Conservation (phyloP, 2,888 invertebrate species). For the Cryptosula pallasiana region DNA sequence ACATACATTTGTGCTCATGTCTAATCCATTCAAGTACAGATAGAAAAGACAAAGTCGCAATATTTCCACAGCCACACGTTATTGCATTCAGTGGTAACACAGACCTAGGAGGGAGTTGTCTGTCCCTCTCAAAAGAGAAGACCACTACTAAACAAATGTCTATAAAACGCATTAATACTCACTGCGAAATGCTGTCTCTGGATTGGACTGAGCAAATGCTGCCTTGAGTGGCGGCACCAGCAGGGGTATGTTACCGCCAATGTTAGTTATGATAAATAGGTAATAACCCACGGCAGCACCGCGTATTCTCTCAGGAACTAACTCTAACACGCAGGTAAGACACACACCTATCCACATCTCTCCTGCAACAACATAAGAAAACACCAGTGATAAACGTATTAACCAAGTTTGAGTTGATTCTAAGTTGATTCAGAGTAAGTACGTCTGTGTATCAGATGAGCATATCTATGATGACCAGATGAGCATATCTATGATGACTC, state of each 20-base stretch:
- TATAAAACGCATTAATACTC: background rate
- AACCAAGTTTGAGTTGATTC: too few relatives aligned
- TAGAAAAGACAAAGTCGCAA: too few relatives aligned
- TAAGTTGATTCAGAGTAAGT: too few relatives aligned
- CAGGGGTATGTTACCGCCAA: constrained; percentile 53
- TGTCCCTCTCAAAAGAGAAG: background rate
- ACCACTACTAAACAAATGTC: background rate
- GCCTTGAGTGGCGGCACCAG: constrained; percentile 41
- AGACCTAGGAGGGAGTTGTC: background rate
- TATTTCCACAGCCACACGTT: too few relatives aligned
- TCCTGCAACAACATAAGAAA: constrained; percentile 34
- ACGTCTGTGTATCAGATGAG: too few relatives aligned
- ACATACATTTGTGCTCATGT: too few relatives aligned
- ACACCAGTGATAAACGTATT: too few relatives aligned
- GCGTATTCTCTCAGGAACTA: constrained; percentile 48
- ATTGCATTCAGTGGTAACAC: too few relatives aligned
- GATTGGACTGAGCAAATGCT: background rate
- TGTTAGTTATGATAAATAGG: constrained; percentile 53
- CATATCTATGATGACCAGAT: too few relatives aligned
- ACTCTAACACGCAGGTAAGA: constrained; percentile 50
- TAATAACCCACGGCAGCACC: constrained; percentile 52
- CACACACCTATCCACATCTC: constrained; percentile 55
- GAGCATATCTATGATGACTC: too few relatives aligned
- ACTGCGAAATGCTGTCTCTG: background rate
- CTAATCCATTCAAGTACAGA: too few relatives aligned